Percentiles rank a stretch among this genome's conserved stretches.
These are phyloP conservation scores for Columbina picui DNA, from an alignment of 2,113 vertebrate genomes.

Conservation along the genomic window DNA sequence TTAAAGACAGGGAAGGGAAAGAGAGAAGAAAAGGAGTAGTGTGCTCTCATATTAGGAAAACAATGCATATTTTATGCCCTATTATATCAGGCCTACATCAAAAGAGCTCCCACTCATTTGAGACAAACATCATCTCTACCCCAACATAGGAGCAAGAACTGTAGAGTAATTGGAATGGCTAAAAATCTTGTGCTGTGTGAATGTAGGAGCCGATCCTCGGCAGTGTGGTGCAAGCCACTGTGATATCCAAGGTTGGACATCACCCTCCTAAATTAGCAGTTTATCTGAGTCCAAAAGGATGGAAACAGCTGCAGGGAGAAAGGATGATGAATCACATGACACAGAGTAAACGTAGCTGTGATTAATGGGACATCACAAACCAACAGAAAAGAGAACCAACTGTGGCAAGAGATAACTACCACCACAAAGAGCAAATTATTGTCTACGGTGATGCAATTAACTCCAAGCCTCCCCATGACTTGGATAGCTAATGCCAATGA, in stretches of 20 bases:
- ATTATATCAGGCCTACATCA: not conserved
- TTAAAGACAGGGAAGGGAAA: not conserved
- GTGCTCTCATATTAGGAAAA: not conserved
- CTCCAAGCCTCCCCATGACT: slow-evolving; percentile 58
- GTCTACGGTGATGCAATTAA: slow-evolving; percentile 88
- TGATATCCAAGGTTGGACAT: slow-evolving; percentile 75
- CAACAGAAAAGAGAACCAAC: slow-evolving; percentile 82
- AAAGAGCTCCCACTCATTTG: not conserved
- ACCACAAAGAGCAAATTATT: slow-evolving; percentile 84
- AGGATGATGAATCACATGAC: slow-evolving; percentile 88
- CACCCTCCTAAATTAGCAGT: slow-evolving; percentile 81
- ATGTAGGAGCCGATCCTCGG: slow-evolving; percentile 47
- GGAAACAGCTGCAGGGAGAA: slow-evolving; percentile 62
- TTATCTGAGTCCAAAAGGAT: slow-evolving; percentile 79
- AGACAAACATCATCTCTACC: slow-evolving; percentile 18
- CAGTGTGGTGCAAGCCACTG: slow-evolving; percentile 29
- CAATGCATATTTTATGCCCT: not conserved
- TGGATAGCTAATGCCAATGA: slow-evolving; percentile 42
- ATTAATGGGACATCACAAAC: slow-evolving; percentile 88
- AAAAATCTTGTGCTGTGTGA: slow-evolving; percentile 28
- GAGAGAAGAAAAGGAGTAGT: not conserved
- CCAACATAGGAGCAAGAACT: not conserved
- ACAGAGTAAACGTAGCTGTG: slow-evolving; percentile 83
- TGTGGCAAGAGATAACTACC: slow-evolving; percentile 88
- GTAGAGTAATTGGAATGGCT: slow-evolving; percentile 25